Conservation (phyloP, 2,113 vertebrate genomes). For the Labeo catla region DNA sequence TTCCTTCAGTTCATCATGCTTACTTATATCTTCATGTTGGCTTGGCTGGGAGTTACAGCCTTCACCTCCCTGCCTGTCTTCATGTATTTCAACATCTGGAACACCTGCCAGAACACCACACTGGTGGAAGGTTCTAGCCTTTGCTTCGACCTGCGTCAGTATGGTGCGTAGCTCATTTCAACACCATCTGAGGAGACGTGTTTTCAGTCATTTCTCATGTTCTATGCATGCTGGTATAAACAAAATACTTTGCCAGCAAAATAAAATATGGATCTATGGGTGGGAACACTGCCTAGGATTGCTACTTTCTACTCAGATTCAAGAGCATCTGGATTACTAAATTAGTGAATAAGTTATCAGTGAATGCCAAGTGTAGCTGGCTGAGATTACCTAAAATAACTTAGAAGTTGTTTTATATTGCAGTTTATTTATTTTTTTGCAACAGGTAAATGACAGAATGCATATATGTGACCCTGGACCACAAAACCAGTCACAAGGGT, state of each 20-base stretch:
- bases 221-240: not conserved
- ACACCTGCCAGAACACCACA: constrained; percentile 91
- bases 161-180: constrained; percentile 75
- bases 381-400: not conserved
- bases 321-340: not conserved
- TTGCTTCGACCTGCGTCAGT: constrained; percentile 96
- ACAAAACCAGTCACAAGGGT: no score
- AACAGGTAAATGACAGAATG: not conserved
- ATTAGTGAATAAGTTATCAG: not conserved
- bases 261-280: not conserved
- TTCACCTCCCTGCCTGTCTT: constrained; percentile 97
- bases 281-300: not conserved
- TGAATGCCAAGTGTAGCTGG: not conserved
- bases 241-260: not conserved
- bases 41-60: constrained; percentile 96
- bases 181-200: not conserved
- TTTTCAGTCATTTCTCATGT: not conserved
- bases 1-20: constrained; percentile 93
- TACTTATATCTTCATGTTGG: constrained; percentile 99
- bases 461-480: not conserved
- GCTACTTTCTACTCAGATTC: not conserved
- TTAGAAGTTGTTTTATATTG: not conserved
- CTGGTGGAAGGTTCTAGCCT: constrained; percentile 84
- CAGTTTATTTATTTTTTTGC: not conserved
- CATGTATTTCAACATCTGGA: constrained; percentile 99